phyloP scores from a whole-genome alignment of 2,113 vertebrate species.

The Sylvietta virens region DNA sequence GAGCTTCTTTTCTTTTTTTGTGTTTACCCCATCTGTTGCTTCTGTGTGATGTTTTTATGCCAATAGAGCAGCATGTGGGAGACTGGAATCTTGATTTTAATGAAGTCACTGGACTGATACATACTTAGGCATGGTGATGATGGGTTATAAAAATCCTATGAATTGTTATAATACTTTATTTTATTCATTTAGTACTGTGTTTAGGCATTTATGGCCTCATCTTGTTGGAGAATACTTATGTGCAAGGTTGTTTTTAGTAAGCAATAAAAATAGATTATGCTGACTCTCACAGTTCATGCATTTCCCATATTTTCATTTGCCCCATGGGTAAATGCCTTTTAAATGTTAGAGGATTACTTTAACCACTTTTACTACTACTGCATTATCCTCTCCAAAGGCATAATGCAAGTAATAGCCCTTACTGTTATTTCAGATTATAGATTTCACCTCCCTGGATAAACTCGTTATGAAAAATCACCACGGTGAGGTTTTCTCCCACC shows the following conservation, averaged over 20 bases:
- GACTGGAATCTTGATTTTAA: not conserved
- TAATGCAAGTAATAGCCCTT: not conserved
- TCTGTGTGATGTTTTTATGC: not conserved
- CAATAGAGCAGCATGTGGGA: not conserved
- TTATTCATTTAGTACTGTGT: constrained; percentile 12
- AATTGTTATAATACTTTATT: not conserved
- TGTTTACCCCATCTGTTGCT: not conserved
- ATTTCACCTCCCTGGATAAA: not conserved
- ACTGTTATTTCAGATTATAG: not conserved
- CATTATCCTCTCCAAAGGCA: not conserved
- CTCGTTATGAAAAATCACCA: not conserved
- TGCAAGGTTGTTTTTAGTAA: not conserved
- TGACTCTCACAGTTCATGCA: not conserved
- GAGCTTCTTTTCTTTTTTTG: not conserved
- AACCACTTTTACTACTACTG: not conserved
- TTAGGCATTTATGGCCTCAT: constrained; percentile 5
- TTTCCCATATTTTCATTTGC: not conserved
- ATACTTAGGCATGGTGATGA: not conserved
- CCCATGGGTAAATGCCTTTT: not conserved
- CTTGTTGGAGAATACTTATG: constrained; percentile 29
- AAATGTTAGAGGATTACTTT: not conserved
- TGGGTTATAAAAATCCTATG: constrained; percentile 13
- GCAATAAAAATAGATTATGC: constrained; percentile 1
- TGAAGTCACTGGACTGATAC: not conserved
- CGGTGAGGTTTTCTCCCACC: not conserved